Evolutionary conservation across 2,888 invertebrate genomes (phyloP), one percentile per base, ranked within the genome.

Genomic region (Cheilosia vernalis): DNA sequence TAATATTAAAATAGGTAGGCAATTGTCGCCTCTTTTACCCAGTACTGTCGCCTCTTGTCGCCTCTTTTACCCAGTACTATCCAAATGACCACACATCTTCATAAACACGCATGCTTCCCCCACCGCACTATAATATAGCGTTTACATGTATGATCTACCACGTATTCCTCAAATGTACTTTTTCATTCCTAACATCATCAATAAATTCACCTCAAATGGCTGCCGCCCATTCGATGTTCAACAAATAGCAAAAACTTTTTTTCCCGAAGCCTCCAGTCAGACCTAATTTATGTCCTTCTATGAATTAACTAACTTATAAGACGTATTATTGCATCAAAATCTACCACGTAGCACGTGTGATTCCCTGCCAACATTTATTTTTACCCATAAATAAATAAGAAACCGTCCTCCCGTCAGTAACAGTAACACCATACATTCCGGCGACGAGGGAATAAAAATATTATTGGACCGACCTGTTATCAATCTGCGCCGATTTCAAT

Each of bases 251-350:
- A 66, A 44, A 70, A 9, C 0, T 66, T 67, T 69, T 56, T 55
- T 40, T n/a, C 2, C 27, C 7, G 17, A 17, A 47, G 7, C 47
- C 9, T 19, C 9, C 10, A 17, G 19, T 30, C 27, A 7, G n/a
- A 21, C 19, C 21, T 53, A 69, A 85, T 85, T 80, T 80, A 80
- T 76, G 55, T 67, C 49, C 37, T 33, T 13, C 47, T 74, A 74
- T 70, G 80, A 80, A 76, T 76, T 76, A 80, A 80, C 80, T 72
- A 85, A 76, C 80, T 85, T 74, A 72, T 74, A 72, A 70, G 76
- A 37, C 37, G 37, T 66, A 84, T 76, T 44, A 70, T 55, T 66
- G 47, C 53, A 40, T 61, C 24, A n/a, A 67, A 63, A 66, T 55
- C 69, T 49, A 56, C 24, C 69, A 76, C 80, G 80, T 80, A 73